These are phyloP conservation scores for Hedychridium roseum DNA, from an alignment of 2,888 invertebrate species.

Conservation along the genomic window DNA sequence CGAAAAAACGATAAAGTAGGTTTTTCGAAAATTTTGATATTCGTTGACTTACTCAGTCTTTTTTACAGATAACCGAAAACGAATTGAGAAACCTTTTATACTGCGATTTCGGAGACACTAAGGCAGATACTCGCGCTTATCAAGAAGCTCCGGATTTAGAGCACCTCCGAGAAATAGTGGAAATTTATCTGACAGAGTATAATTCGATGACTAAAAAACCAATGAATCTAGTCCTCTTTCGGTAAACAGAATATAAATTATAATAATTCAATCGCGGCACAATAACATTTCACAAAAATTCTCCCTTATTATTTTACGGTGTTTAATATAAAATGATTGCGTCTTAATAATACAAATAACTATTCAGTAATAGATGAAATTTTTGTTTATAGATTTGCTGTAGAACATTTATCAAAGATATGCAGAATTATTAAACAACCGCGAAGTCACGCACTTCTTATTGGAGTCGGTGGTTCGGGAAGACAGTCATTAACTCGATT, in stretches of 20 bases:
- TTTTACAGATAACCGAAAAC: conserved; percentile 74
- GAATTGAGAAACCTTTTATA: conserved; percentile 88
- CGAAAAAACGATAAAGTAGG: neutral
- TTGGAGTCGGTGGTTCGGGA: conserved; percentile 94
- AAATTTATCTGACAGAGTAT: conserved; percentile 87
- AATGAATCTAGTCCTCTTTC: conserved; percentile 92
- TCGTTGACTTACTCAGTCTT: conserved; percentile 1
- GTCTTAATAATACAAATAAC: too few species aligned
- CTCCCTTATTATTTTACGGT: too few species aligned
- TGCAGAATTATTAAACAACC: conserved; percentile 92
- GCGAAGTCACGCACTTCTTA: conserved; percentile 86
- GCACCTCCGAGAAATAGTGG: conserved; percentile 81
- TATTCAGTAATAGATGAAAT: too few species aligned
- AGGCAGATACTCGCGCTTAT: conserved; percentile 88
- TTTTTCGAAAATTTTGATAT: neutral
- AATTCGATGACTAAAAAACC: conserved; percentile 97
- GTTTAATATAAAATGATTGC: too few species aligned
- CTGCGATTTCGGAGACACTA: conserved; percentile 95
- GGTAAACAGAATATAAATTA: too few species aligned
- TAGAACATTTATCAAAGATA: conserved; percentile 92
- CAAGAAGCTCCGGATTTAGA: conserved; percentile 88
- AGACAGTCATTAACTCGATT: conserved; percentile 89
- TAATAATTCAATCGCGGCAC: too few species aligned
- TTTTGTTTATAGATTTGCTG: conserved; percentile 94
- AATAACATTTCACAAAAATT: too few species aligned